Evolutionary conservation across 2,113 vertebrate genomes (phyloP).

Genomic region (Coracopsis vasa): DNA sequence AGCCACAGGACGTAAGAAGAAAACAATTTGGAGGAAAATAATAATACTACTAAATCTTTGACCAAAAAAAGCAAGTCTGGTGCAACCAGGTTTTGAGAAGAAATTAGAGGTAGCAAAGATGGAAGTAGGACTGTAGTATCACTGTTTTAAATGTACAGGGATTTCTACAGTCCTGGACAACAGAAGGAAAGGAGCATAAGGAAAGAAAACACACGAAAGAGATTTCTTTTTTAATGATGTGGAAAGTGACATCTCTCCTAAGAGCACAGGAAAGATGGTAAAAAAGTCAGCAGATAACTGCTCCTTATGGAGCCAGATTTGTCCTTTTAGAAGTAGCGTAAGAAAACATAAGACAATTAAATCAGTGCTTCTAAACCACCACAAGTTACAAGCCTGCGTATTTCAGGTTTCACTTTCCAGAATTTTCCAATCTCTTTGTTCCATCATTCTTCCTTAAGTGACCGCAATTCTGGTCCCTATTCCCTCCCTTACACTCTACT

Average conservation of each 20-base stretch:
- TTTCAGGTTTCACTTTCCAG: neutral
- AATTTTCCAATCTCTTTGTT: neutral
- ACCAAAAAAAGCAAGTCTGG: neutral
- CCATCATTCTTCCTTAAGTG: neutral
- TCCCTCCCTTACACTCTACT: neutral
- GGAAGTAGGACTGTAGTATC: accelerated
- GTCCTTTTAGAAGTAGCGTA: neutral
- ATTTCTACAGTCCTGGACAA: neutral
- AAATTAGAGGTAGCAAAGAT: neutral
- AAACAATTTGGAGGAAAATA: neutral
- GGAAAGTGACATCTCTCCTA: neutral
- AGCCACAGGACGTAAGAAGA: conserved; percentile 20
- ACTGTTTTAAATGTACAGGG: neutral
- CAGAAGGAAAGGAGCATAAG: neutral
- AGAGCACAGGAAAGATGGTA: neutral
- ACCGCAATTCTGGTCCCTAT: neutral
- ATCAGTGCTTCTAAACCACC: neutral
- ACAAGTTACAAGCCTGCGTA: neutral
- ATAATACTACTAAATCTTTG: neutral
- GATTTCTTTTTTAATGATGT: no score
- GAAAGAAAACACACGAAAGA: neutral
- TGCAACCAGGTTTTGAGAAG: neutral
- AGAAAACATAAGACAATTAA: neutral
- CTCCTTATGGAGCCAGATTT: neutral
- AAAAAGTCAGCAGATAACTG: neutral